A percentile compares a stretch with the other conserved stretches of the same genome.
These are phyloP conservation scores for Acheta domesticus DNA, from an alignment of 2,888 invertebrate species.

Conservation along the genomic window DNA sequence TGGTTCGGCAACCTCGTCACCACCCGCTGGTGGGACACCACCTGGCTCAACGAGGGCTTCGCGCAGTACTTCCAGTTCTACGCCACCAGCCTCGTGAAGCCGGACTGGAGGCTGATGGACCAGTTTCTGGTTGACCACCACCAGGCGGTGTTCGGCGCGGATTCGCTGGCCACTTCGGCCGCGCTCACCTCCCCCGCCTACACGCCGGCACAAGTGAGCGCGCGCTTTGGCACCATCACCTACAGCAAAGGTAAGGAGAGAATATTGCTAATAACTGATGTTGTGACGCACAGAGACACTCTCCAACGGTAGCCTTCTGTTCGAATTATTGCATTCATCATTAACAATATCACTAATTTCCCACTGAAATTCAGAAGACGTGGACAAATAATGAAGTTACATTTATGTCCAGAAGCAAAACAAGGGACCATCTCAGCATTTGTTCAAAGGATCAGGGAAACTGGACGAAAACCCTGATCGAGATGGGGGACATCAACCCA, in stretches of 20 bases:
- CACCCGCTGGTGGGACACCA: slow-evolving; percentile 47
- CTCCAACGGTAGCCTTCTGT: too few relatives aligned
- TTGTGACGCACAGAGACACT: too few relatives aligned
- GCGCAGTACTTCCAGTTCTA: slow-evolving; percentile 54
- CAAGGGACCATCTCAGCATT: too few relatives aligned
- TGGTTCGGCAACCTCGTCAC: slow-evolving; percentile 52
- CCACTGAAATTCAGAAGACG: too few relatives aligned
- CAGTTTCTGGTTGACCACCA: slow-evolving; percentile 49
- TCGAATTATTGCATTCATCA: too few relatives aligned
- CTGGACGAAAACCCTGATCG: too few relatives aligned
- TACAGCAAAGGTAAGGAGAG: slow-evolving; percentile 29
- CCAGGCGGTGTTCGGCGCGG: slow-evolving; percentile 48
- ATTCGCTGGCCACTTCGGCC: slow-evolving; percentile 49
- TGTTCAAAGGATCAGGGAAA: too few relatives aligned
- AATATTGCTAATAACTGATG: too few relatives aligned
- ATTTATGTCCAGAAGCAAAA: too few relatives aligned
- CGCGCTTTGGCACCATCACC: slow-evolving; percentile 27
- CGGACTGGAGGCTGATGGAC: slow-evolving; percentile 49
- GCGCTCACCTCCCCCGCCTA: slow-evolving; percentile 44
- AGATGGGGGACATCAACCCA: too few relatives aligned
- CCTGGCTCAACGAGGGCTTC: slow-evolving; percentile 54
- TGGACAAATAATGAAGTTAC: too few relatives aligned
- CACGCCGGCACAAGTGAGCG: slow-evolving; percentile 35
- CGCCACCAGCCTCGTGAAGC: slow-evolving; percentile 39
- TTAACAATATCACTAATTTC: too few relatives aligned